Evolutionary conservation across 2,797 vertebrate species (phyloP).

Genomic region (Apogon talboti): DNA sequence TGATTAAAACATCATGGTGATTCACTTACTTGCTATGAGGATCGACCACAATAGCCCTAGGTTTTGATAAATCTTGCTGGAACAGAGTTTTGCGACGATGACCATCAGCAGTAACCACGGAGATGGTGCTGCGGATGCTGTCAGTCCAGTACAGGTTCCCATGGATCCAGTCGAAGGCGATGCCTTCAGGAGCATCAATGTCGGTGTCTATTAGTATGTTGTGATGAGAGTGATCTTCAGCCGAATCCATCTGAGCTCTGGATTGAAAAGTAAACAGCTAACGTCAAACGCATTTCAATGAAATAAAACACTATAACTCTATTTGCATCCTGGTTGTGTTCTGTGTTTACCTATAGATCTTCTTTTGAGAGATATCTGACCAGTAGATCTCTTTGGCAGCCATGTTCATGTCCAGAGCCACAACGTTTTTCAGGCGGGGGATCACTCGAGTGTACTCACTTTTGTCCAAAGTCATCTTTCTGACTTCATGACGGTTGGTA

Average conservation of each 20-base stretch:
- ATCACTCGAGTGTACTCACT: slow-evolving; percentile 89
- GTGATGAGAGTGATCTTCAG: slow-evolving; percentile 77
- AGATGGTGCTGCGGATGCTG: slow-evolving; percentile 84
- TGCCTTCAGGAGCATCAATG: slow-evolving; percentile 87
- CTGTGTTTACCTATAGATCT: slow-evolving; percentile 89
- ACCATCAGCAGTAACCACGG: slow-evolving; percentile 86
- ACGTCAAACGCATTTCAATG: slow-evolving; percentile 3
- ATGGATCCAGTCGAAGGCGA: slow-evolving; percentile 93
- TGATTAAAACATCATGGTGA: no score
- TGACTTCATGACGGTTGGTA: slow-evolving; percentile 91
- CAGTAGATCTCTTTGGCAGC: slow-evolving; percentile 88
- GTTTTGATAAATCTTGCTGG: slow-evolving; percentile 81
- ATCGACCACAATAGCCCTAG: slow-evolving; percentile 90
- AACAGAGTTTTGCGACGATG: slow-evolving; percentile 87
- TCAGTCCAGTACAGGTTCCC: slow-evolving; percentile 93
- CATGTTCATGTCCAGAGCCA: slow-evolving; percentile 90
- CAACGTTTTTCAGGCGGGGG: slow-evolving; percentile 87
- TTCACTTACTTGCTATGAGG: slow-evolving; percentile 86
- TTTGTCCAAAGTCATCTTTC: slow-evolving; percentile 90
- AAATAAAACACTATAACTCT: neutral
- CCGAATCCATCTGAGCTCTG: slow-evolving; percentile 84
- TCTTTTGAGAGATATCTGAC: slow-evolving; percentile 89
- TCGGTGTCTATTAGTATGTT: slow-evolving; percentile 75
- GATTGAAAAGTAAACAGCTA: slow-evolving; percentile 10
- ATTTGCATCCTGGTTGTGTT: accelerated